Evolutionary conservation across 2,113 vertebrate genomes (phyloP), one percentile per base, ranked within the genome.

Genomic region (Benitochromis conjunctus): DNA sequence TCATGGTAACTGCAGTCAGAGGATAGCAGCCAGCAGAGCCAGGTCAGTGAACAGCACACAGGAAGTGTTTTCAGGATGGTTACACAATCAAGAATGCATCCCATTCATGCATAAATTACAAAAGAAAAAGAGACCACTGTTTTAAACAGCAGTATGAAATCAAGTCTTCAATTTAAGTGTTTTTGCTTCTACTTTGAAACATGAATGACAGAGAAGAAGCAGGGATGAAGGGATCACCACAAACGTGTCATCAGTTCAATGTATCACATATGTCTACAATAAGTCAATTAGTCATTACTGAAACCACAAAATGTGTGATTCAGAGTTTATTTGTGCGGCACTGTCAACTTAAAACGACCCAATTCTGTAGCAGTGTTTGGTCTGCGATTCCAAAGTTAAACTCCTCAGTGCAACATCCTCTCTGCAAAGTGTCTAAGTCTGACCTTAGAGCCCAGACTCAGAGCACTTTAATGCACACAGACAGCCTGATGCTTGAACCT

Each of bases 1-100:
- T 81, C 92, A 94, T 93, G 94, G 91, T 88, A 94, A 84, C 92
- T 94, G 94, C 91, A 94, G 92, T 48, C 92, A 89, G 94, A 94
- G 93, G 93, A 95, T 94, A 92, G 94, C 91, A 89, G 92, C 90
- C 86, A 92, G 82, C 87, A 92, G 88, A 92, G 92, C 87, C 91
- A 94, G 95, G 95, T 96, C 87, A 94, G 95, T 90, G 64, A 38
- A 16, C 85, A 29, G 12, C 78, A 31, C 55, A 80, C 69, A 64
- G 69, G 83, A 86, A 19, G 69, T 21, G 18, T 62, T 60, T 80
- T 51, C 19, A 77, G 62, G 11, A 46, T 31, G 76, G 54, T 79
- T 46, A 5, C 36, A 34, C 31, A 79, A 41, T 56, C 34, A 56
- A 41, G 34, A 38, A 26, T 0, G 18, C 36, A 56, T 56, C 2